A percentile compares a stretch with the other conserved stretches of the same genome.
phyloP scores from a whole-genome alignment of 2,113 vertebrate genomes.

The Hippocampus comes region DNA sequence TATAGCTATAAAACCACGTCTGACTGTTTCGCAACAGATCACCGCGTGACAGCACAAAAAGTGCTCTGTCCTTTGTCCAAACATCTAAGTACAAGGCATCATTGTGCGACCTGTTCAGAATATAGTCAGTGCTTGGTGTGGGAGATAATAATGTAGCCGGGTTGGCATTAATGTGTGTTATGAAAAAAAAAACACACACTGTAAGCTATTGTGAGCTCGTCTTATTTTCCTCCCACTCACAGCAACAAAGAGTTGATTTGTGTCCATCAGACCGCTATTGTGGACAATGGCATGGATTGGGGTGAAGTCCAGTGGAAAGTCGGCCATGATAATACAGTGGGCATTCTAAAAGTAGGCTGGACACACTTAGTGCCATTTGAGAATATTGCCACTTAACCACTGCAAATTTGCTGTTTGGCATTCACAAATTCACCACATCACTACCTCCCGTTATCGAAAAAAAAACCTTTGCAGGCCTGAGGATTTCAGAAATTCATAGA shows the following conservation, averaged over 20 bases:
- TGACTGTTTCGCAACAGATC: conserved; percentile 12
- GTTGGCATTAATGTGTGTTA: conserved; percentile 57
- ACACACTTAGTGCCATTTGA: neutral
- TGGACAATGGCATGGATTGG: conserved; percentile 19
- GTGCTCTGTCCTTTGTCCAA: conserved; percentile 13
- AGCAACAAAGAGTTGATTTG: conserved; percentile 49
- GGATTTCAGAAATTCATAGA: no score
- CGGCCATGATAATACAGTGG: neutral
- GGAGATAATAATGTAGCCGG: conserved; percentile 40
- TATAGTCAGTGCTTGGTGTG: conserved; percentile 24
- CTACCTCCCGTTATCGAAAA: no score
- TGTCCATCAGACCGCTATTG: conserved; percentile 49
- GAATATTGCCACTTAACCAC: neutral
- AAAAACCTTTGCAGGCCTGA: no score
- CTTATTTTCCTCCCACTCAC: conserved; percentile 22
- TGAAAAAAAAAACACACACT: conserved; percentile 39
- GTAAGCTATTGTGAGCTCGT: conserved; percentile 33
- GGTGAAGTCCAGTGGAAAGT: conserved; percentile 27
- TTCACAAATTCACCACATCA: neutral
- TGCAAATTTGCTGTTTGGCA: no score
- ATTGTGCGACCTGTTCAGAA: conserved; percentile 36
- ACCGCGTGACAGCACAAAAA: conserved; percentile 24
- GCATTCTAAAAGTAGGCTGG: conserved; percentile 24
- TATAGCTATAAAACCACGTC: conserved; percentile 8
- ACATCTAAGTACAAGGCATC: conserved; percentile 7